Evolutionary conservation across 2,113 vertebrate genomes (phyloP), one percentile per base, ranked within the genome.

Genomic region (Daboia siamensis): DNA sequence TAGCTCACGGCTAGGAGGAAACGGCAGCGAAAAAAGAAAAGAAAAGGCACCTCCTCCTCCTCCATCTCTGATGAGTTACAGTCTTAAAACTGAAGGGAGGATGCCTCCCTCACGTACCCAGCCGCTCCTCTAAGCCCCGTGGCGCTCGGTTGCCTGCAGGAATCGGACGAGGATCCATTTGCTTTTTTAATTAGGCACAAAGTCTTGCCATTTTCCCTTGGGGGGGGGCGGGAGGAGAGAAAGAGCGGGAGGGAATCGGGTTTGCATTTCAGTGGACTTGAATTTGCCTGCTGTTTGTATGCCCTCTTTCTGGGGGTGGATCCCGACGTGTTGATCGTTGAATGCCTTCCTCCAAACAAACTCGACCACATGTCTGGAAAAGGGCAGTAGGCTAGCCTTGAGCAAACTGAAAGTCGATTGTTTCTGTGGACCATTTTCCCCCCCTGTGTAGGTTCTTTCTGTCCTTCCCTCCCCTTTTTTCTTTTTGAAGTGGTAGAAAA

Each of bases 121-220:
- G 92, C 51, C 29, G 13, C 29, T 26, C 89, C 86, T 56, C 89
- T 12, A 10, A 64, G 17, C 52, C 84, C 89, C 46, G 59, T 29
- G 85, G 89, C 85, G 7, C 48, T 69, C n/a, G 17, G 84, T 39
- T 48, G 92, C 92, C 57, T 55, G 74, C 33, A 39, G 86, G 89
- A 55, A 3, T 48, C 89, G 84, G 64, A 48, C 80, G 56, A 64
- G 84, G 90, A 44, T 20, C 88, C 88, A 51, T 54, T 69, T 69
- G 74, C 74, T 46, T 93, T 93, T 59, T 57, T 3, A 87, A 88
- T 57, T 20, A 48, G 69, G 69, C 90, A 91, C 90, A 23, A 84
- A 51, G 86, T 33, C 56, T 93, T 85, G 90, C 93, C 91, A 61
- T 94, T 89, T 94, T 89, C 93, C 89, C 69, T 15, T 74, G 56